Evolutionary conservation across 2,113 vertebrate species (phyloP).

Genomic region (Colistium nudipinnis): DNA sequence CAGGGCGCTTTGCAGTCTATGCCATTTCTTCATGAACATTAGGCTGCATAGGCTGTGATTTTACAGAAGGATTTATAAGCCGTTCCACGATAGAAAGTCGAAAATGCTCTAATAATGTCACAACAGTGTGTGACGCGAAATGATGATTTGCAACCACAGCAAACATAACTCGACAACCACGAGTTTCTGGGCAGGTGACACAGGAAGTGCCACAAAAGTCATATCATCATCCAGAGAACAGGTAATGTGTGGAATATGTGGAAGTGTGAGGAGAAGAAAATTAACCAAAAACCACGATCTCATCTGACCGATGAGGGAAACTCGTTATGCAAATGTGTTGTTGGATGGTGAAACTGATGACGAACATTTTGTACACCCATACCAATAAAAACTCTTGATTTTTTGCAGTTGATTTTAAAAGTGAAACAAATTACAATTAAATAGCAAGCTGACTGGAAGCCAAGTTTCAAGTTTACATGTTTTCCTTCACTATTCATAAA

Average conservation of each 20-base stretch:
- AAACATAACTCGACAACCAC: too few relatives aligned
- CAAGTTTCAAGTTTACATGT: not conserved
- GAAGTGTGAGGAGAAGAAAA: constrained; percentile 12
- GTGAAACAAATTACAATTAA: too few relatives aligned
- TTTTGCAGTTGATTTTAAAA: too few relatives aligned
- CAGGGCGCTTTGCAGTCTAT: not conserved
- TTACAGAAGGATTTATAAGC: not conserved
- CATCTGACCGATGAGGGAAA: constrained; percentile 16
- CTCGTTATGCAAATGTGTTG: too few relatives aligned
- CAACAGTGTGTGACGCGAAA: too few relatives aligned
- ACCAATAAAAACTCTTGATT: too few relatives aligned
- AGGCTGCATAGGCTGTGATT: not conserved
- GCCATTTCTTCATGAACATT: not conserved
- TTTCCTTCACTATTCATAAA: not conserved
- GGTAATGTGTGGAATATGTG: too few relatives aligned
- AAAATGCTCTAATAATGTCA: too few relatives aligned
- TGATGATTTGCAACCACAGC: too few relatives aligned
- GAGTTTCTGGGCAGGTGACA: not conserved
- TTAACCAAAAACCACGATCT: constrained; percentile 24
- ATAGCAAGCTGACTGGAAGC: not conserved
- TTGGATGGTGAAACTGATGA: not conserved
- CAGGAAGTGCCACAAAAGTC: constrained; percentile 4
- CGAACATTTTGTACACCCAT: too few relatives aligned
- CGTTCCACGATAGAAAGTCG: not conserved
- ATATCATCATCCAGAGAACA: too few relatives aligned